A percentile compares a stretch with the other conserved stretches of the same genome.
These are phyloP conservation scores for Dunckerocampus dactyliophorus DNA, from an alignment of 2,113 vertebrate species.

Conservation along the genomic window DNA sequence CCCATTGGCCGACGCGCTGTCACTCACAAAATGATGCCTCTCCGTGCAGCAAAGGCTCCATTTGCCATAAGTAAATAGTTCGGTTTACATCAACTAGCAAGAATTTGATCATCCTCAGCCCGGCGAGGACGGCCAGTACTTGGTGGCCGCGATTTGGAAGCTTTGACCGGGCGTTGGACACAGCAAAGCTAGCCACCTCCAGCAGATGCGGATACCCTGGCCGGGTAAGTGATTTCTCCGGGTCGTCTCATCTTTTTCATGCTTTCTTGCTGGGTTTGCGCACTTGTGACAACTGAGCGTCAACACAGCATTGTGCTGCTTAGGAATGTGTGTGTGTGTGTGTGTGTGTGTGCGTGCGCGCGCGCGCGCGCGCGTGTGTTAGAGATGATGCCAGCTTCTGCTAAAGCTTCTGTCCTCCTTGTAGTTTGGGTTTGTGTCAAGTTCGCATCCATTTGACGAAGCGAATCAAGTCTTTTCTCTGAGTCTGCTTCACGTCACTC, in stretches of 20 bases:
- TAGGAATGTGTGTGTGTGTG: neutral
- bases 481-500: neutral
- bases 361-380: no score
- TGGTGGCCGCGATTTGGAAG: slow-evolving; percentile 1
- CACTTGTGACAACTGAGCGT: slow-evolving; percentile 31
- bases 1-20: slow-evolving; percentile 57
- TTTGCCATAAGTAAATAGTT: slow-evolving; percentile 76
- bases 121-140: slow-evolving; percentile 36
- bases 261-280: slow-evolving; percentile 5
- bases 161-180: slow-evolving; percentile 19
- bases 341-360: no score
- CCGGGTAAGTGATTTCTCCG: slow-evolving; percentile 70
- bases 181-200: slow-evolving; percentile 37
- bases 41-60: slow-evolving; percentile 74
- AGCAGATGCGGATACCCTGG: slow-evolving; percentile 73
- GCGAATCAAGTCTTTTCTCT: neutral
- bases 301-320: neutral
- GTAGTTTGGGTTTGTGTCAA: slow-evolving; percentile 25
- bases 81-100: slow-evolving; percentile 59
- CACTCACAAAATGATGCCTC: slow-evolving; percentile 60
- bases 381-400: no score
- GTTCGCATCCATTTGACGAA: slow-evolving; percentile 8
- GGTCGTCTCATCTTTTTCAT: slow-evolving; percentile 44
- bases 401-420: neutral
- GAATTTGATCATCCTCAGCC: slow-evolving; percentile 43